Evolutionary conservation across 2,888 invertebrate genomes (phyloP).

Genomic region (Sinohyriopsis cumingii): DNA sequence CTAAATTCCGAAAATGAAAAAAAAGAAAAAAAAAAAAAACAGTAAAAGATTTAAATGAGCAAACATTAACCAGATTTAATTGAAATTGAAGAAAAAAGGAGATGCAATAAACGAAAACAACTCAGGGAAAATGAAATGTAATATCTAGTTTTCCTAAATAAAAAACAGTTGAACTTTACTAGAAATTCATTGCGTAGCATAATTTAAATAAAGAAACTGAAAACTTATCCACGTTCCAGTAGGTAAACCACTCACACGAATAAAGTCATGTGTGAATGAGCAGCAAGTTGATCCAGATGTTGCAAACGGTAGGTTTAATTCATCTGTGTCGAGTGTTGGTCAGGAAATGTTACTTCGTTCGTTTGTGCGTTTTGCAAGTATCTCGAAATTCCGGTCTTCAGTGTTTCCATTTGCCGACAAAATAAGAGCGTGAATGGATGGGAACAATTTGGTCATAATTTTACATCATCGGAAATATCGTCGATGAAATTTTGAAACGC

Average conservation of each 20-base stretch:
- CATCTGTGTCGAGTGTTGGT: conserved; percentile 17
- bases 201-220: too few species aligned
- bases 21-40: too few species aligned
- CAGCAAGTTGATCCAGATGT: conserved; percentile 21
- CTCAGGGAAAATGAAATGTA: too few species aligned
- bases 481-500: conserved; percentile 17
- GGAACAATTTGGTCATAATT: background rate
- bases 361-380: background rate
- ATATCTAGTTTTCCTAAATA: too few species aligned
- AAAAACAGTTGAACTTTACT: too few species aligned
- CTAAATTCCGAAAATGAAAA: too few species aligned
- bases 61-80: too few species aligned
- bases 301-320: conserved; percentile 5
- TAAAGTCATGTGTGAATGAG: conserved; percentile 11
- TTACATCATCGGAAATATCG: conserved; percentile 8
- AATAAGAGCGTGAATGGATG: conserved; percentile 9
- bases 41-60: too few species aligned
- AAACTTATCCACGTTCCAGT: too few species aligned
- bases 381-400: background rate
- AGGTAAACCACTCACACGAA: conserved; percentile 11
- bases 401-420: background rate
- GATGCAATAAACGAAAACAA: too few species aligned
- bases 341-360: background rate
- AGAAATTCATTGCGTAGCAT: too few species aligned
- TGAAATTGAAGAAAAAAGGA: too few species aligned